Base-by-base conservation (phyloP, 2,113 vertebrate genomes). In the Zonotrichia leucophrys region DNA sequence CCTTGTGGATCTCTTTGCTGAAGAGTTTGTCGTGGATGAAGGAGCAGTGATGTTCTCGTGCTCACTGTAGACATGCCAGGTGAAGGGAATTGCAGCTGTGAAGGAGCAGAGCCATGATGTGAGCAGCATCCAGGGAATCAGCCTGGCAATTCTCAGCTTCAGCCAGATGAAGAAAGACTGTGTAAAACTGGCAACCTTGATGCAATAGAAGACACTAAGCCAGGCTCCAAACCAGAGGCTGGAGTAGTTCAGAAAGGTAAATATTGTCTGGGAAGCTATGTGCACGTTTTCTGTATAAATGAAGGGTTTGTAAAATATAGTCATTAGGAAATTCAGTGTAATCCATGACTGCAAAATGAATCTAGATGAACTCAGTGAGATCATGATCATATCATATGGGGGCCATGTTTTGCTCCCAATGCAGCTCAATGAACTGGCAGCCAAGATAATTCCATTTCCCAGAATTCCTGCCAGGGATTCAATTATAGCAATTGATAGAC, bases 81-180 rank as follows among this genome's bases (percentile, higher is more conserved):
- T 25, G 0, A 55, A 85, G 56, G 77, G 74, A 80, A 90, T 22
- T 52, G 73, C 18, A 0, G 11, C 28, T 37, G 17, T 39, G 8
- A 91, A 16, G 42, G 87, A 93, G 59, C 25, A 67, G 47, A 93
- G 20, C 15, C 10, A 76, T 13, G 83, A 95, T 28, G 27, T 58
- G 58, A 81, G 49, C 68, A 93, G 37, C 58, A 93, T 63, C 87
- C 74, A 94, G 58, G 87, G 62, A 66, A 89, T 16, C 31, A 95
- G 47, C 37, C 23, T 63, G 47, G 18, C 64, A 49, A 86, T 79
- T 39, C 83, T 94, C 60, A 83, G 62, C 62, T 97, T 97, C 84
- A 97, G 50, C 87, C 96, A 94, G 74, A 91, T 67, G 62, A 79
- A 96, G 59, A 55, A 44, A 11, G 77, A 56, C 24, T 47, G 55